A percentile compares a stretch with the other conserved stretches of the same genome.
phyloP scores from a whole-genome alignment of 2,888 invertebrate genomes.

The Tridacna gigas region DNA sequence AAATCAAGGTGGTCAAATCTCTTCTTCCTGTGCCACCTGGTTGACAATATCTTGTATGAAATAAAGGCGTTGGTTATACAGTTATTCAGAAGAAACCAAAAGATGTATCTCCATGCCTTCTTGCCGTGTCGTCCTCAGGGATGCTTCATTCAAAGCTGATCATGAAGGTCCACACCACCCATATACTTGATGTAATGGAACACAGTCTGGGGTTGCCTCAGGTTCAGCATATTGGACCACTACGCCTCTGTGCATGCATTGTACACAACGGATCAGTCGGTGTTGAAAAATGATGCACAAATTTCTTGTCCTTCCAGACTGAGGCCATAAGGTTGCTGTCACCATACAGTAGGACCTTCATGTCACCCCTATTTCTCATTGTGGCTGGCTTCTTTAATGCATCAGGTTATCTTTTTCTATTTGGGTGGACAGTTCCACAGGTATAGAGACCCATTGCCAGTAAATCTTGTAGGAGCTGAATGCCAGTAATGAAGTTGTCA shows the following conservation, averaged over 20 bases:
- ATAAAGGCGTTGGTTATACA: not conserved
- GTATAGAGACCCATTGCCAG: slow-evolving; percentile 34
- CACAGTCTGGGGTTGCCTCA: not conserved
- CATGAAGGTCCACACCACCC: not conserved
- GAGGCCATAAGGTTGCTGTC: slow-evolving; percentile 34
- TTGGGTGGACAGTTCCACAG: slow-evolving; percentile 39
- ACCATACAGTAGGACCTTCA: slow-evolving; percentile 38
- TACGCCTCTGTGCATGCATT: not conserved
- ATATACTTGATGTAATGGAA: not conserved
- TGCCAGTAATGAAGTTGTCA: slow-evolving; percentile 35
- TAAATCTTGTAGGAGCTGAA: slow-evolving; percentile 28
- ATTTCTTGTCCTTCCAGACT: slow-evolving; percentile 36
- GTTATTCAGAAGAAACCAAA: not conserved
- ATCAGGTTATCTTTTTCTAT: slow-evolving; percentile 30
- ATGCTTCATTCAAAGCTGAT: not conserved
- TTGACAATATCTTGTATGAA: not conserved
- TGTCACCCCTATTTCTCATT: slow-evolving; percentile 32
- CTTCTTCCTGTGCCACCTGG: not conserved
- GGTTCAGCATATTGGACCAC: not conserved
- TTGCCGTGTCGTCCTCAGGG: not conserved
- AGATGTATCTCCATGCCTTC: not conserved
- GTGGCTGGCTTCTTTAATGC: slow-evolving; percentile 39
- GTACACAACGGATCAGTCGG: slow-evolving; percentile 33
- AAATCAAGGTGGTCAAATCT: not conserved
- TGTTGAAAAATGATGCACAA: slow-evolving; percentile 40